These are phyloP conservation scores for Bovichtus diacanthus DNA, from an alignment of 2,797 vertebrate species.

Conservation along the genomic window DNA sequence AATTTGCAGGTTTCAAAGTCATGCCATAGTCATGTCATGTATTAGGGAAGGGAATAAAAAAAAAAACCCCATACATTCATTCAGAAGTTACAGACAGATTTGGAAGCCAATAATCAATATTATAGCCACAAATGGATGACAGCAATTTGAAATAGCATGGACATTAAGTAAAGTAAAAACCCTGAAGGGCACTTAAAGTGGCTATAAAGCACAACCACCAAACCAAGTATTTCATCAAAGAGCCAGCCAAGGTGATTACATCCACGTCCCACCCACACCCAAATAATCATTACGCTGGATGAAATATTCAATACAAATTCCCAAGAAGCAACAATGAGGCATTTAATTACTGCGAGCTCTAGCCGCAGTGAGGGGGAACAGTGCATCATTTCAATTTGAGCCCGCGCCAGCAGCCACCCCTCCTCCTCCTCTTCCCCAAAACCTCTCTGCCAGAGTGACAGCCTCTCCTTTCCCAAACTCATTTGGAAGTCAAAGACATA, in stretches of 20 bases:
- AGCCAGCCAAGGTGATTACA: conserved; percentile 82
- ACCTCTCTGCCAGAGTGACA: conserved; percentile 75
- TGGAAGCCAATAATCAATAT: conserved; percentile 12
- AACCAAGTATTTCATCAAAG: conserved; percentile 79
- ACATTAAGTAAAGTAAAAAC: conserved; percentile 54
- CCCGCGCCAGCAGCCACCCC: conserved; percentile 68
- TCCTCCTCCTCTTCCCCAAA: conserved; percentile 37
- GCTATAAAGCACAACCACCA: conserved; percentile 53
- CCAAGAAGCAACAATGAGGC: conserved; percentile 86
- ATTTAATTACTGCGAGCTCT: conserved; percentile 84
- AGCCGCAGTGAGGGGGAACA: conserved; percentile 81
- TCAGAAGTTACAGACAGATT: conserved; percentile 3
- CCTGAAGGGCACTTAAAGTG: conserved; percentile 59
- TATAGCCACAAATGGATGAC: conserved; percentile 10
- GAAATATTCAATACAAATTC: conserved; percentile 86
- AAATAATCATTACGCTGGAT: conserved; percentile 85
- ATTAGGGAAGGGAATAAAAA: no score
- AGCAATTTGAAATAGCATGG: conserved; percentile 33
- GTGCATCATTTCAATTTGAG: conserved; percentile 85
- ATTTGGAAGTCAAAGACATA: conserved; percentile 83
- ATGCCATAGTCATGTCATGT: conserved; percentile 9
- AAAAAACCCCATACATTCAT: not conserved
- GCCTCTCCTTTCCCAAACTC: conserved; percentile 78
- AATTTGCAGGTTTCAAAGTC: conserved; percentile 41
- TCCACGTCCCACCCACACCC: conserved; percentile 81